A percentile compares a stretch with the other conserved stretches of the same genome.
Evolutionary conservation across 2,888 invertebrate species (phyloP).

Genomic region (Beris morrisii): DNA sequence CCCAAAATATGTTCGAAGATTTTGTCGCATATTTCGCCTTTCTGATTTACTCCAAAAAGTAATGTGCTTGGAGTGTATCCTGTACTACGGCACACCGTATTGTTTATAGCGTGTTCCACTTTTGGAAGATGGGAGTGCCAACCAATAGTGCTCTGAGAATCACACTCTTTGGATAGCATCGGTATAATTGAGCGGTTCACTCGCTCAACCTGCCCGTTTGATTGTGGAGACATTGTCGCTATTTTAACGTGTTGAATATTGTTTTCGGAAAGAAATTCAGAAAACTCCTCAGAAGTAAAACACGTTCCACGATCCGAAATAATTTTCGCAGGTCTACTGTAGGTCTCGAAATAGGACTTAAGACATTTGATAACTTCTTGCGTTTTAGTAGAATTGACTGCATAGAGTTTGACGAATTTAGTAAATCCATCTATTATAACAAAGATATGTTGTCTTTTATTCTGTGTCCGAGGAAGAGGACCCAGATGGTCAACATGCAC

Average conservation of each 20-base stretch:
- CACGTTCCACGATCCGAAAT: slow-evolving; percentile 1
- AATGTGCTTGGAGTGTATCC: neutral
- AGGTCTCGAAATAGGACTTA: neutral
- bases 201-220: neutral
- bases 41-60: neutral
- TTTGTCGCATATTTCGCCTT: neutral
- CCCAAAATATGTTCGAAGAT: neutral
- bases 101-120: neutral
- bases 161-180: slow-evolving; percentile 2
- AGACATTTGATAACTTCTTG: neutral
- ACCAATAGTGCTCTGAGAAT: neutral
- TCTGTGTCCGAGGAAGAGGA: neutral
- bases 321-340: neutral
- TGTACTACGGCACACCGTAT: neutral
- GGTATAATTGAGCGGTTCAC: neutral
- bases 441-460: neutral
- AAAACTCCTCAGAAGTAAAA: neutral
- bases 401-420: neutral
- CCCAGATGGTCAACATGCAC: neutral
- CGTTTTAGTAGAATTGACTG: neutral
- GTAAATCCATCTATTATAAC: neutral
- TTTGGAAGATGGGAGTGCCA: neutral
- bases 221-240: slow-evolving; percentile 2
- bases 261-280: neutral
- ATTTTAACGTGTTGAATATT: too few relatives aligned